These are phyloP conservation scores for Tokudaia tokunoshimensis DNA, from an alignment of 2,797 vertebrate species.

Conservation along the genomic window DNA sequence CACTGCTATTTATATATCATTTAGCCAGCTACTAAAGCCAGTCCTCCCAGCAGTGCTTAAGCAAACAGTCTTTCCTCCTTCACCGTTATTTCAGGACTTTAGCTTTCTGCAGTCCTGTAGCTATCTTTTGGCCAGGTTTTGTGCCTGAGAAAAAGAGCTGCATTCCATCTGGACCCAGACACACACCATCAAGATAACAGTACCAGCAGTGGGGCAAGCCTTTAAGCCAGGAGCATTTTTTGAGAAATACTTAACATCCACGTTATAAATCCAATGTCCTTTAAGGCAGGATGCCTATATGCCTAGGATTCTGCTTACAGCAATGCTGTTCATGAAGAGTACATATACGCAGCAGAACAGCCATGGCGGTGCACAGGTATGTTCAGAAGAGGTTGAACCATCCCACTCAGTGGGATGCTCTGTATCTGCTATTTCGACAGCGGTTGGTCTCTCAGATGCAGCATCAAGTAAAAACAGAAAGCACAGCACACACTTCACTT, in stretches of 20 bases:
- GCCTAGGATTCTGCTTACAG: background rate
- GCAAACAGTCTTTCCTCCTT: background rate
- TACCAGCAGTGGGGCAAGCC: background rate
- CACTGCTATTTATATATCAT: background rate
- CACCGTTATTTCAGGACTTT: background rate
- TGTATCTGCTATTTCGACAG: too few relatives aligned
- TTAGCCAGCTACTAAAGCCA: background rate
- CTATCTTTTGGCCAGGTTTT: background rate
- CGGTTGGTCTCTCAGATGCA: background rate
- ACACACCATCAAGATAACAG: background rate
- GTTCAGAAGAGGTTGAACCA: background rate
- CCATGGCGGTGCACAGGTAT: rapidly evolving
- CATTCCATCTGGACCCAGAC: too few relatives aligned
- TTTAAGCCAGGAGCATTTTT: background rate
- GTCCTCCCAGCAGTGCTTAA: background rate
- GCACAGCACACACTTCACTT: too few relatives aligned
- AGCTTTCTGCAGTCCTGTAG: background rate
- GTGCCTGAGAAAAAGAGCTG: background rate
- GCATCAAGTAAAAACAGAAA: background rate
- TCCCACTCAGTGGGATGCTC: rapidly evolving
- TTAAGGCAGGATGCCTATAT: background rate
- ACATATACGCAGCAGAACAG: rapidly evolving
- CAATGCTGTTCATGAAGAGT: rapidly evolving
- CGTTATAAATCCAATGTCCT: background rate
- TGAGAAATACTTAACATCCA: background rate